Evolutionary conservation across 2,797 vertebrate genomes (phyloP).

Genomic region (Sebastes iracundus): DNA sequence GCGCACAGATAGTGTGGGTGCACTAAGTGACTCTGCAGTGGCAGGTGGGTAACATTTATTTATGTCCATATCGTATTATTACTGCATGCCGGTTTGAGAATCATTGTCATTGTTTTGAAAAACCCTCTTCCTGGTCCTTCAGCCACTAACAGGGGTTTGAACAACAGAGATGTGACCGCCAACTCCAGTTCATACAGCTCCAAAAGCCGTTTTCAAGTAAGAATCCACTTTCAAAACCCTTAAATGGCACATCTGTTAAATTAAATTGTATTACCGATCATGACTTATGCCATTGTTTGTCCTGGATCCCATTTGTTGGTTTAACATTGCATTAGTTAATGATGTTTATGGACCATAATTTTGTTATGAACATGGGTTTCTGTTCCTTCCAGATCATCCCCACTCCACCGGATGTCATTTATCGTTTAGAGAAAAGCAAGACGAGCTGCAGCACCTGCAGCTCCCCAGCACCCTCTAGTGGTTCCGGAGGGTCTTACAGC

Average conservation of each 20-base stretch:
- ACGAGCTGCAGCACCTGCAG: conserved; percentile 62
- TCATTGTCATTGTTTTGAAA: background rate
- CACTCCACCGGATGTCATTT: conserved; percentile 72
- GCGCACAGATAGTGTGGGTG: conserved; percentile 67
- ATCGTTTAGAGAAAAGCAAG: conserved; percentile 64
- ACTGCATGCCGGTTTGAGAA: background rate
- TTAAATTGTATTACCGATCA: background rate
- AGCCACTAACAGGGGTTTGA: conserved; percentile 60
- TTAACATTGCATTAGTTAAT: conserved; percentile 3
- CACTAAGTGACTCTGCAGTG: conserved; percentile 62
- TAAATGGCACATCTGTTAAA: conserved; percentile 4
- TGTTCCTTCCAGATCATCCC: conserved; percentile 69
- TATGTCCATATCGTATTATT: background rate
- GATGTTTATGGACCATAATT: conserved; percentile 20
- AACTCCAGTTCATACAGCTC: conserved; percentile 38
- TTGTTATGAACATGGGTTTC: conserved; percentile 23
- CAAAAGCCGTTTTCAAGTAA: conserved; percentile 81
- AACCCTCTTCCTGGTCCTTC: background rate
- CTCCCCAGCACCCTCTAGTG: conserved; percentile 75
- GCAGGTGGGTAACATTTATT: conserved; percentile 67
- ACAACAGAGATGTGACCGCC: conserved; percentile 41
- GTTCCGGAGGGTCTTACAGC: conserved; percentile 53
- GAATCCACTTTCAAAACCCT: background rate
- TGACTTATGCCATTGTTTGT: background rate
- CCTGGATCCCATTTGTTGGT: conserved; percentile 1